Conservation (phyloP, 2,888 invertebrate species). For the Dryocosmus kuriphilus region DNA sequence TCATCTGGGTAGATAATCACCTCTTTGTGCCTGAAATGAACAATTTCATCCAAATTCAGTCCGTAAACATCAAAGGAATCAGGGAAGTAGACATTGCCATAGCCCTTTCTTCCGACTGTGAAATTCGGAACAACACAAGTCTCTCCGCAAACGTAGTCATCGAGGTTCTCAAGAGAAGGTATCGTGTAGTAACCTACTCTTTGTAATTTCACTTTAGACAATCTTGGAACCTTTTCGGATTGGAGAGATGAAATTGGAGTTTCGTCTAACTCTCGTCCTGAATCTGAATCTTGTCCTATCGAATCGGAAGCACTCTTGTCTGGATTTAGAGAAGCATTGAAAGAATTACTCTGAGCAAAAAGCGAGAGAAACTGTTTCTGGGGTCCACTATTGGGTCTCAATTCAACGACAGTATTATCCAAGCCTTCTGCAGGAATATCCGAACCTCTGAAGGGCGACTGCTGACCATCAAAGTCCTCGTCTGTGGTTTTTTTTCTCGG, state of each 20-base stretch:
- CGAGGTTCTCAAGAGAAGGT: conserved; percentile 90
- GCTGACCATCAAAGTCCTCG: conserved; percentile 64
- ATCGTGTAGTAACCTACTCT: conserved; percentile 94
- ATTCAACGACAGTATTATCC: conserved; percentile 72
- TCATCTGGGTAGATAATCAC: conserved; percentile 97
- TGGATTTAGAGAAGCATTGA: conserved; percentile 55
- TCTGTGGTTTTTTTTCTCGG: conserved; percentile 59
- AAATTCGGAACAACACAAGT: conserved; percentile 91
- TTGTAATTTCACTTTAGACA: conserved; percentile 87
- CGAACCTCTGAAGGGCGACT: conserved; percentile 59
- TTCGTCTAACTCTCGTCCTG: conserved; percentile 64
- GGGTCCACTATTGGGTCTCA: conserved; percentile 61
- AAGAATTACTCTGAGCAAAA: conserved; percentile 44
- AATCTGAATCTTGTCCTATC: conserved; percentile 60
- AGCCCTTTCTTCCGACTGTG: conserved; percentile 92
- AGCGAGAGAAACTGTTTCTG: conserved; percentile 46
- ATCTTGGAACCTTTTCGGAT: conserved; percentile 79
- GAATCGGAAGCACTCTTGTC: conserved; percentile 61
- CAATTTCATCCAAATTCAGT: conserved; percentile 91
- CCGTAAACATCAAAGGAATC: conserved; percentile 89
- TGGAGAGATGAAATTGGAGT: conserved; percentile 58
- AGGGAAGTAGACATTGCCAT: conserved; percentile 93
- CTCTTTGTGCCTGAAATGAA: conserved; percentile 96
- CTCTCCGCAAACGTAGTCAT: conserved; percentile 84
- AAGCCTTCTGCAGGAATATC: conserved; percentile 63